phyloP scores from a whole-genome alignment of 2,797 vertebrate genomes.

The Leptodactylus fallax region DNA sequence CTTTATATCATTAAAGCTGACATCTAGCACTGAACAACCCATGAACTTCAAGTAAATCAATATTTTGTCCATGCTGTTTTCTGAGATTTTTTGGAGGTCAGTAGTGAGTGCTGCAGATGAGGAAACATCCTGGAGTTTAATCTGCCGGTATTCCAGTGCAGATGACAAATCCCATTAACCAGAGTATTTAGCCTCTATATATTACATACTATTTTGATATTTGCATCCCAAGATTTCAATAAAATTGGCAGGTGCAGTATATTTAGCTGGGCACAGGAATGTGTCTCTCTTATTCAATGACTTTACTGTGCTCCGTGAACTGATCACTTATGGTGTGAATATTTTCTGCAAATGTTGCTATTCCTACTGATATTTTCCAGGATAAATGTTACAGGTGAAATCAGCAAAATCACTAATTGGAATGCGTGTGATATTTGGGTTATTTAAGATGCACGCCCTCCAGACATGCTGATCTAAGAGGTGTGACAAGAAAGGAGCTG shows the following conservation, averaged over 20 bases:
- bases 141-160: no score
- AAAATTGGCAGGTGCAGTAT: background rate
- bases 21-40: no score
- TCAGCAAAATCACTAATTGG: slow-evolving; percentile 40
- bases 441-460: slow-evolving; percentile 9
- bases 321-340: background rate
- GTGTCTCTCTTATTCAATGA: background rate
- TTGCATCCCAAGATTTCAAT: no score
- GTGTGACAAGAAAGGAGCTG: slow-evolving; percentile 2
- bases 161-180: no score
- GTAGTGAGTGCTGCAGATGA: no score
- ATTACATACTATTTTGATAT: no score
- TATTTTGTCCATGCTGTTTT: no score
- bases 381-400: background rate
- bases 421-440: background rate
- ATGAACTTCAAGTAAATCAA: no score
- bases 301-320: background rate
- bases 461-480: background rate
- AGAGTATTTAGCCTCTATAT: no score
- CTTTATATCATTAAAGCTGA: no score
- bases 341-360: background rate
- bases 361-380: slow-evolving; percentile 4
- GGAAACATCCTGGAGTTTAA: no score
- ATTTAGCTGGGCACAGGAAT: background rate
- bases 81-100: no score